phyloP scores from a whole-genome alignment of 2,797 vertebrate genomes.

The Mallotus villosus region DNA sequence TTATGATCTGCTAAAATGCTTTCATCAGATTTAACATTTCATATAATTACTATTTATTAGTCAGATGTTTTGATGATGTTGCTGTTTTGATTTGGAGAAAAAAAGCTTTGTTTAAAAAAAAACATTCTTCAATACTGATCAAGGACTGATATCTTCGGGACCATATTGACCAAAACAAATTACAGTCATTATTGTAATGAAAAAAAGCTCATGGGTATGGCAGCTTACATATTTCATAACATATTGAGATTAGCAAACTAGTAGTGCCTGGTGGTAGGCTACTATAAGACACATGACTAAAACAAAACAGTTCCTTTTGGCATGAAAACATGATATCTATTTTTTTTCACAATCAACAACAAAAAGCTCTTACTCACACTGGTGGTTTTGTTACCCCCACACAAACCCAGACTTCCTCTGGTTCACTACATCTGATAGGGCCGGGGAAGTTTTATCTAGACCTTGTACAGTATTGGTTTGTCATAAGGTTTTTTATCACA shows the following conservation, averaged over 20 bases:
- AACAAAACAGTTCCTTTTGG: constrained; percentile 30
- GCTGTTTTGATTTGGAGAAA: constrained; percentile 26
- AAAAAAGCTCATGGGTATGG: constrained; percentile 2
- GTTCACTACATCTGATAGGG: background rate
- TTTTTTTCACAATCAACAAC: background rate
- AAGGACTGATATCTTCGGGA: constrained; percentile 26
- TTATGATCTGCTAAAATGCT: constrained; percentile 31
- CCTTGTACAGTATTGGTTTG: background rate
- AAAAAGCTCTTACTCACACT: background rate
- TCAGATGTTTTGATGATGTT: background rate
- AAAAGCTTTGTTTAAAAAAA: constrained; percentile 19
- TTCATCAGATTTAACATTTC: constrained; percentile 49
- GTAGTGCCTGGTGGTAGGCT: background rate
- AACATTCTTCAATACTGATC: constrained; percentile 26
- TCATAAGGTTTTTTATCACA: no score
- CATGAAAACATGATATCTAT: constrained; percentile 26
- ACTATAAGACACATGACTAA: constrained; percentile 7
- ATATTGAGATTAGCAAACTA: background rate
- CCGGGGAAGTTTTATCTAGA: background rate
- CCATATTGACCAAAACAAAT: constrained; percentile 32
- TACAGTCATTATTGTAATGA: constrained; percentile 21
- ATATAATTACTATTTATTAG: background rate
- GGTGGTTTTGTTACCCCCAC: background rate
- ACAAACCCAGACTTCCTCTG: background rate
- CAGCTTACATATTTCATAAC: constrained; percentile 18